Evolutionary conservation across 2,888 invertebrate species (phyloP), one percentile per base, ranked within the genome.

Genomic region (Dioctria rufipes): DNA sequence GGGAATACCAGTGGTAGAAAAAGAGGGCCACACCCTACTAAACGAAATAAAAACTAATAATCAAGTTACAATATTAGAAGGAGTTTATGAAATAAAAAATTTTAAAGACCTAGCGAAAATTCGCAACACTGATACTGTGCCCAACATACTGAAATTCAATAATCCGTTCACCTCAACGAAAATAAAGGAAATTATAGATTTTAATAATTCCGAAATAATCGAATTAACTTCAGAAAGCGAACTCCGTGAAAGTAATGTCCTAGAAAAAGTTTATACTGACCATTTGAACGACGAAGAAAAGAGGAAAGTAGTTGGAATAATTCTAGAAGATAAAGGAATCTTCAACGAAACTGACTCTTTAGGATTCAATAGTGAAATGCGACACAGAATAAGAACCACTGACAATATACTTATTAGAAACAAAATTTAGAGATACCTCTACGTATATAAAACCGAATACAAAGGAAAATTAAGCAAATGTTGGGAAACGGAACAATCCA

Each of bases 341-440:
- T 78, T 78, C 13, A 39, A 46, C 25, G 43, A 40, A 39, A 51
- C 65, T 6, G 40, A n/a, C 4, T 5, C 37, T 6, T 25, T 77
- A 37, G 40, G 61, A 3, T 77, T 77, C 11, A 77, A 61, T 13
- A 77, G 40, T 13, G 49, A 8, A 61, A 75, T n/a, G n/a, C n/a
- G 49, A 60, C 73, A 75, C 43, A 75, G 39, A 61, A 77, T 77
- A 13, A 60, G 54, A 11, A 60, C 61, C 37, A 13, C 13, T 3
- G 61, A 78, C 11, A 25, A 78, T 5, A 39, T 40, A 3, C 78
- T 65, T 11, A 51, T 78, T n/a, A 63, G 37, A 6, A 63, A 39
- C 8, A 77, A 77, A 37, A 66, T 58, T 39, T 75, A 75, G 37
- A 75, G 73, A 42, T 75, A 75, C 43, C 61, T 61, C 5, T 77